Base-by-base conservation (phyloP, 37 sponge, comb jelly and placozoan species). In the Hormiphora californensis region DNA sequence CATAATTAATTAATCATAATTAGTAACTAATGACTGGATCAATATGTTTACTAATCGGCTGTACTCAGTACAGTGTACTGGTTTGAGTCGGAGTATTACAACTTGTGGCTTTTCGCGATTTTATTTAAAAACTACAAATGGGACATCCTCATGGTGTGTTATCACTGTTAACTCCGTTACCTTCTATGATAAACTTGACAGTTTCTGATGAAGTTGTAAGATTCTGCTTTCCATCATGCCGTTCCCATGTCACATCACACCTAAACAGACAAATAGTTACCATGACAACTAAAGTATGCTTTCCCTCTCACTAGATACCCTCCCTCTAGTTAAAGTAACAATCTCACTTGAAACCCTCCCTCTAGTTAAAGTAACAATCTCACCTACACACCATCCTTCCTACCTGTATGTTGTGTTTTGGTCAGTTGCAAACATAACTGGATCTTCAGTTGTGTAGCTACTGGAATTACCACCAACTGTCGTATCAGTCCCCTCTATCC, bases 191-290 rank as follows among this genome's bases (percentile, higher is more conserved):
- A 12, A 73, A 4, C 1, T 4, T 23, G 8, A 36, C 81, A n/a
- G 9, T 40, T 22, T 73, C 81, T 43, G 81, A 73, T 15, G 28
- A 43, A 4, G 1, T 73, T 23, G 44, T 40, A 0, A 73, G 41
- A 73, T n/a, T 33, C 23, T 73, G 81, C 44, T 5, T 37, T n/a
- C 23, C 25, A 17, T 57, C 59, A 17, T 57, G 21, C 1, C 39
- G 38, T 28, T 22, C 43, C 81, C 81, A 73, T 2, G 81, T 73
- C 5, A 73, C 81, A 4, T 73, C 25, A 73, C 81, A 73, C 46
- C 81, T 73, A 46, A 32, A 7, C 31, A 36, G 38, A 39, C 4
- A 65, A 25, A n/a, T 25, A n/a, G n/a, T n/a, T n/a, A n/a, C n/a
- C n/a, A n/a, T n/a, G n/a, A n/a, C n/a, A n/a, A n/a, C n/a, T n/a